Percentiles rank a stretch among this genome's conserved stretches.
These are phyloP conservation scores for Sebastes vulpes DNA, from an alignment of 2,797 vertebrate species.

Conservation along the genomic window DNA sequence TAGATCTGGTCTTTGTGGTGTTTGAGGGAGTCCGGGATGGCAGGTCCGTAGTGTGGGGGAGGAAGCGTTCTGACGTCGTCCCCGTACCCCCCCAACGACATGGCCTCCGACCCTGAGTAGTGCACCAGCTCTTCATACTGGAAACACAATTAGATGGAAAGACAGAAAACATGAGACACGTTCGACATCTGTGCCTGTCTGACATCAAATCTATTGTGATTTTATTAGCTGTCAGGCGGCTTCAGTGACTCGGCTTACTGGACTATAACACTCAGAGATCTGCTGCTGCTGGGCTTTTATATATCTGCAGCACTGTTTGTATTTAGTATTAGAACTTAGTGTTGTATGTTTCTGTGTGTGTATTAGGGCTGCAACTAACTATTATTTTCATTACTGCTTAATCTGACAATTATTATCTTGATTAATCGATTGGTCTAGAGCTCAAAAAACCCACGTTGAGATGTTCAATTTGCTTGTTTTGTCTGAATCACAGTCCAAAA, in stretches of 20 bases:
- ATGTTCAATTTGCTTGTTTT: not conserved
- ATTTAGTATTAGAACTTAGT: not conserved
- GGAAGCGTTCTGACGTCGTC: constrained; percentile 83
- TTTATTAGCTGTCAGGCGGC: constrained; percentile 53
- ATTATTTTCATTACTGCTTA: not conserved
- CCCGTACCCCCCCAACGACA: constrained; percentile 85
- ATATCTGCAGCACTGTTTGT: too few relatives aligned
- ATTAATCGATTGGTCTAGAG: not conserved
- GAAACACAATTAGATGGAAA: constrained; percentile 64
- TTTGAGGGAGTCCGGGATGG: constrained; percentile 86
- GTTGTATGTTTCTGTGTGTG: not conserved
- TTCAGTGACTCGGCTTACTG: not conserved
- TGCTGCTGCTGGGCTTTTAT: constrained; percentile 9
- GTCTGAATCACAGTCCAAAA: not conserved
- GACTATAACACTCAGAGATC: not conserved
- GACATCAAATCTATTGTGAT: constrained; percentile 58
- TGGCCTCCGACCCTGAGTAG: constrained; percentile 87
- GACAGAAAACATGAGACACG: constrained; percentile 63
- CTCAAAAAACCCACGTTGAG: not conserved
- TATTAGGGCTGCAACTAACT: not conserved
- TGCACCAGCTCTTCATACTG: constrained; percentile 90
- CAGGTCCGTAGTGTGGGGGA: constrained; percentile 81
- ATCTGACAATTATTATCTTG: not conserved
- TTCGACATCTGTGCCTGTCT: constrained; percentile 64
- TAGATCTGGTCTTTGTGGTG: constrained; percentile 89